Base-by-base conservation (phyloP, 35 echinoderm and acorn worm species). In the Stichopus chloronotus region DNA sequence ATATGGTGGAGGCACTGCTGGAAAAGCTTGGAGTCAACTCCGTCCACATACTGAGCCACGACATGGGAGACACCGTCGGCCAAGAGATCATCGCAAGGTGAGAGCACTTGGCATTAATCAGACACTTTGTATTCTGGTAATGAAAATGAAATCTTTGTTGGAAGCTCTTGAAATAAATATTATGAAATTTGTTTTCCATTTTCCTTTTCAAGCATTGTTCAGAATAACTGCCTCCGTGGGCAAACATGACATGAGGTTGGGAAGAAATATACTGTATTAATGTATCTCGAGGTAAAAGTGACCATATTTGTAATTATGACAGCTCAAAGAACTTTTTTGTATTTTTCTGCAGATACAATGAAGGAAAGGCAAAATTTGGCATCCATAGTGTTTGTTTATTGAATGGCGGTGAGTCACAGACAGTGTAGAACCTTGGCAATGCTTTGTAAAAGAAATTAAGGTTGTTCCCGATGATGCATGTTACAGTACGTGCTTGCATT, bases 11-110 rank as follows among this genome's bases (percentile, higher is more conserved):
- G 59, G 72, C 90, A 25, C 72, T 98, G 63, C 59, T 98, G 0
- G 63, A 90, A 17, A 84, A 93, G 10, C 80, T 98, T 19, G 88
- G 77, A 6, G 65, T 96, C 19, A 87, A 90, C 9, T 57, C 79
- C 13, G 72, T 96, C 61, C 95, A 98, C 57, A 92, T 98, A 76
- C 68, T 98, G 17, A 81, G 94, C 57, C 97, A 98, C 93, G 97
- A 98, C 81, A 93, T 96, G 87, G 97, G 97, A 22, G 92, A 94
- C 76, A 98, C 97, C 23, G 97, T 98, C 7, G 95, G 95, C 55
- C 97, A 98, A 80, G 97, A 98, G 81, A 72, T 98, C 21, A 83
- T 95, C 58, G 83, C 90, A 69, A 97, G 96, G 96, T 97, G 81
- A 9, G 79, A 9, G 23, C 24, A 25, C 4, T 69, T 5, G 4